Base-by-base conservation (phyloP, 2,888 invertebrate species). In the Atherix ibis region DNA sequence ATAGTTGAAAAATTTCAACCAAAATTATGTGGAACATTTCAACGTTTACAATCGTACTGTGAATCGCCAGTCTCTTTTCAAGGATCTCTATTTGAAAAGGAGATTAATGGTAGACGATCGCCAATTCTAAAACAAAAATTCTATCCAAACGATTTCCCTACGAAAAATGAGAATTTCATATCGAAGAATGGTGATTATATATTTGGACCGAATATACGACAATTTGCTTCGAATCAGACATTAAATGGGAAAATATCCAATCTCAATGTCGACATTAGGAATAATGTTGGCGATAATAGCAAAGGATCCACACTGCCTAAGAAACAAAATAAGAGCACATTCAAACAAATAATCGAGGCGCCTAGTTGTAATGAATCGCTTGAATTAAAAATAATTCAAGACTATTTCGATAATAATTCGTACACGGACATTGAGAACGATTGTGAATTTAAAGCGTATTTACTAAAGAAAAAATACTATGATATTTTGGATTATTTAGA, bases 371-470 rank as follows among this genome's bases (percentile, higher is more conserved):
- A 58, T 43, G 58, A 57, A 38, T 55, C 56, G 0, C 31, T 54
- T n/a, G 60, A 60, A 37, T 55, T 54, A 44, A 51, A 53, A 12
- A 41, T 59, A 33, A 48, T 60, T 15, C 55, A 58, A 38, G 56
- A 60, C 34, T 60, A 60, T 35, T 45, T 60, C 19, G 58, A 60
- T 36, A 53, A 53, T n/a, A 58, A 58, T 43, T 56, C 56, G 2
- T 59, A 58, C 37, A 56, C 59, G 2, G 59, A 59, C 24, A 60
- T 60, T 30, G 54, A 56, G 31, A 57, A 58, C 39, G 59, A 60
- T 39, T 46, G 43, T 0, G 54, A 57, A 27, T 60, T 60, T 31
- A 57, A 56, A 39, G 50, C 54, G 10, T 59, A 60, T 44, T 41
- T 60, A 18, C 49, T 54, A 27, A 51, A 56, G 26, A 60, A 60